Conservation (phyloP, 2,888 invertebrate species). For the Lepidocyrtoides sp. region DNA sequence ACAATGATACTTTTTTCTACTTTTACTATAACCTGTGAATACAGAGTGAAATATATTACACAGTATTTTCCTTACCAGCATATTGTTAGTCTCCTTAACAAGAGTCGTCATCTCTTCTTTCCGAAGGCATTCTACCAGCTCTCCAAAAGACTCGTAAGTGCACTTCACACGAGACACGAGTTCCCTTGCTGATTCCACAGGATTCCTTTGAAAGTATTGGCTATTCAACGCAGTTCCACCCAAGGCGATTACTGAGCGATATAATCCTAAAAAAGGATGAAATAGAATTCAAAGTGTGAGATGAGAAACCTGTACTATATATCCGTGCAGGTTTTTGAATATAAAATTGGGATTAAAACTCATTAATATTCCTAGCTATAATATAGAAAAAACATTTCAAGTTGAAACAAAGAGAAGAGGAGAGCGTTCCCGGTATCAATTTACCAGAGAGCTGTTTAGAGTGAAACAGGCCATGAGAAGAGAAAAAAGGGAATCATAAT, state of each 20-base stretch:
- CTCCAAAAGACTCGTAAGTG: constrained; percentile 81
- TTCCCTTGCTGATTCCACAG: constrained; percentile 85
- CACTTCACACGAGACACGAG: constrained; percentile 84
- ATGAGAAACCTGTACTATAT: background rate
- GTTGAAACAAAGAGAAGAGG: background rate
- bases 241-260: constrained; percentile 85
- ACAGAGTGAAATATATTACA: too few relatives aligned
- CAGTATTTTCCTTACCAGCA: constrained; percentile 85
- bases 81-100: constrained; percentile 84
- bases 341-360: constrained; percentile 26
- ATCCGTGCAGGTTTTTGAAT: background rate
- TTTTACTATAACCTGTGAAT: too few relatives aligned
- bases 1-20: too few relatives aligned
- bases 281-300: background rate
- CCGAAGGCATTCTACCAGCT: constrained; percentile 83
- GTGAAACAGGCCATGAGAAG: background rate
- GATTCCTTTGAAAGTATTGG: constrained; percentile 85
- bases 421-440: constrained; percentile 21
- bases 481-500: constrained; percentile 1
- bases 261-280: constrained; percentile 80
- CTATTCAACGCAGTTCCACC: constrained; percentile 85
- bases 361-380: constrained; percentile 43
- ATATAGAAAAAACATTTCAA: background rate
- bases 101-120: constrained; percentile 80
- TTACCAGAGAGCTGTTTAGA: background rate